phyloP scores from a whole-genome alignment of 2,113 vertebrate species.

The Tichodroma muraria region DNA sequence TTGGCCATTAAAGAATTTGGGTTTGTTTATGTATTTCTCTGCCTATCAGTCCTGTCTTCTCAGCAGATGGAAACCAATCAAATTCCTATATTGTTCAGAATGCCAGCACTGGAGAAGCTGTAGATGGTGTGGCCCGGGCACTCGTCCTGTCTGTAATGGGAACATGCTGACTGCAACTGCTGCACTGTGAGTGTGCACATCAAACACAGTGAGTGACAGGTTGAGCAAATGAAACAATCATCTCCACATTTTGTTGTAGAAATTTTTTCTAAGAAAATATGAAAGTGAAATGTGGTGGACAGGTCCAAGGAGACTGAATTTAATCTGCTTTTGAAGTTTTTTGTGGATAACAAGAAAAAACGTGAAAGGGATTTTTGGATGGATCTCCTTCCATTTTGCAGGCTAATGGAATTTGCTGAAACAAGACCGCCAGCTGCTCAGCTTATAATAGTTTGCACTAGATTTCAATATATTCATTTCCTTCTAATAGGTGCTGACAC shows the following conservation, averaged over 20 bases:
- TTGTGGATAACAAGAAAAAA: slow-evolving; percentile 16
- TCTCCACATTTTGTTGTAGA: background rate
- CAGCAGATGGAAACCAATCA: background rate
- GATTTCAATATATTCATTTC: background rate
- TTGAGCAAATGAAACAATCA: slow-evolving; percentile 22
- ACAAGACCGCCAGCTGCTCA: background rate
- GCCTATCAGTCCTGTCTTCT: background rate
- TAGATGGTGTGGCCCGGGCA: background rate
- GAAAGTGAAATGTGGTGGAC: slow-evolving; percentile 9
- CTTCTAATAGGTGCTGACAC: background rate
- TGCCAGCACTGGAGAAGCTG: background rate
- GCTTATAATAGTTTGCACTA: background rate
- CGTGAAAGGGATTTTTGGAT: background rate
- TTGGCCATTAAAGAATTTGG: background rate
- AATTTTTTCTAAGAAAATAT: background rate
- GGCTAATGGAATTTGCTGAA: slow-evolving; percentile 45
- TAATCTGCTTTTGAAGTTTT: slow-evolving; percentile 38
- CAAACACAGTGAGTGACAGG: background rate
- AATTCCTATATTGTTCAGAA: background rate
- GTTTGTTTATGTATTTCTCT: background rate
- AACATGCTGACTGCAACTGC: background rate
- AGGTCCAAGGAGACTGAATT: slow-evolving; percentile 21
- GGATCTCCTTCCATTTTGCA: background rate
- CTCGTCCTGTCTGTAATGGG: background rate
- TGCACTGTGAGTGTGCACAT: slow-evolving; percentile 9